phyloP scores from a whole-genome alignment of 2,797 vertebrate species.

The Triplophysa bombifrons region DNA sequence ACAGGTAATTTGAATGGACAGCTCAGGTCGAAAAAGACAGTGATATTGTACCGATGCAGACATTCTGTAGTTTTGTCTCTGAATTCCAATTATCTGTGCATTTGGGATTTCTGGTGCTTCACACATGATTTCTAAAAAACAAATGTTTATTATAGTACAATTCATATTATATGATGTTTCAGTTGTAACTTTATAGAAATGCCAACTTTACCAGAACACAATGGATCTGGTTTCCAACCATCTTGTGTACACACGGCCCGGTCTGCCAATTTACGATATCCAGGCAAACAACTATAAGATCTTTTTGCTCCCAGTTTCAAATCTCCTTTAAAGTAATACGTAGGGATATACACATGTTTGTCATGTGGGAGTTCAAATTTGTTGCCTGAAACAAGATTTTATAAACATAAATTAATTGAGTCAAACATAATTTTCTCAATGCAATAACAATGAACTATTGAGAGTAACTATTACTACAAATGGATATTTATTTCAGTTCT shows the following conservation, averaged over 20 bases:
- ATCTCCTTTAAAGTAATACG: neutral
- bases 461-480: too few species aligned
- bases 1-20: conserved; percentile 3
- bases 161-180: neutral
- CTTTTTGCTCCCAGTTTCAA: neutral
- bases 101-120: conserved; percentile 21
- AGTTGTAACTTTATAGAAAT: neutral
- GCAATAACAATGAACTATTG: neutral
- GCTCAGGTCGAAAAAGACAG: conserved; percentile 11
- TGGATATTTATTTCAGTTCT: too few species aligned
- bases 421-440: neutral
- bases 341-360: fast-evolving
- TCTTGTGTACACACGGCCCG: conserved; percentile 49
- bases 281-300: fast-evolving
- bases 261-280: fast-evolving
- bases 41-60: neutral
- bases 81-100: neutral
- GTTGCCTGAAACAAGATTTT: conserved; percentile 57
- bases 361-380: conserved; percentile 12
- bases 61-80: neutral
- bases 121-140: conserved; percentile 19
- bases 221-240: conserved; percentile 61
- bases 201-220: conserved; percentile 44
- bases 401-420: too few species aligned
- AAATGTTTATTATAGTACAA: too few species aligned